phyloP scores from a whole-genome alignment of 2,888 invertebrate genomes.

The Conistra vaccinii region DNA sequence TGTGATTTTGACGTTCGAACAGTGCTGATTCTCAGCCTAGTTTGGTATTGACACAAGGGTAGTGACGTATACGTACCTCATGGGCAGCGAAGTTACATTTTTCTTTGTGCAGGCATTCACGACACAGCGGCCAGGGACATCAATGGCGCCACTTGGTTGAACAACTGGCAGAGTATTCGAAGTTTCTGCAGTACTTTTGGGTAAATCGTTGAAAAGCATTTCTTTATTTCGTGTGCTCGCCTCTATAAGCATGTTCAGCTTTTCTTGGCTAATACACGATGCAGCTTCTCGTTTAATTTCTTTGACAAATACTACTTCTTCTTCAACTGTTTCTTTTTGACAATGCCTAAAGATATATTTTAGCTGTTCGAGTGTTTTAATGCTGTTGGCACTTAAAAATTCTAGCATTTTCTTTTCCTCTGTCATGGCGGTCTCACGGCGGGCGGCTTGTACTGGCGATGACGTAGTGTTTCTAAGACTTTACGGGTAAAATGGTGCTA shows the following conservation, averaged over 20 bases:
- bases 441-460: neutral
- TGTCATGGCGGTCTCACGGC: neutral
- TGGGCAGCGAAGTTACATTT: neutral
- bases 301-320: constrained; percentile 18
- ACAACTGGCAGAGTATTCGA: too few relatives aligned
- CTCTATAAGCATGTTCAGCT: neutral
- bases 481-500: neutral
- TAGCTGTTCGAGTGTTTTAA: constrained; percentile 7
- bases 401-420: constrained; percentile 27
- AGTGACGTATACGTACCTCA: constrained; percentile 19
- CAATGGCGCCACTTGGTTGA: too few relatives aligned
- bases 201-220: neutral
- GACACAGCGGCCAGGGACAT: neutral
- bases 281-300: neutral
- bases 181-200: neutral
- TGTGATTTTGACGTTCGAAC: too few relatives aligned
- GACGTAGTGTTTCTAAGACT: neutral
- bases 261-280: neutral
- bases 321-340: neutral
- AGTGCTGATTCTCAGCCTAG: too few relatives aligned
- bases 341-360: neutral
- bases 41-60: neutral
- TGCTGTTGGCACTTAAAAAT: constrained; percentile 1
- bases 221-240: constrained; percentile 16
- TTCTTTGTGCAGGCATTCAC: neutral